phyloP scores from a whole-genome alignment of 2,113 vertebrate species.

The Mesoclemmys tuberculata region DNA sequence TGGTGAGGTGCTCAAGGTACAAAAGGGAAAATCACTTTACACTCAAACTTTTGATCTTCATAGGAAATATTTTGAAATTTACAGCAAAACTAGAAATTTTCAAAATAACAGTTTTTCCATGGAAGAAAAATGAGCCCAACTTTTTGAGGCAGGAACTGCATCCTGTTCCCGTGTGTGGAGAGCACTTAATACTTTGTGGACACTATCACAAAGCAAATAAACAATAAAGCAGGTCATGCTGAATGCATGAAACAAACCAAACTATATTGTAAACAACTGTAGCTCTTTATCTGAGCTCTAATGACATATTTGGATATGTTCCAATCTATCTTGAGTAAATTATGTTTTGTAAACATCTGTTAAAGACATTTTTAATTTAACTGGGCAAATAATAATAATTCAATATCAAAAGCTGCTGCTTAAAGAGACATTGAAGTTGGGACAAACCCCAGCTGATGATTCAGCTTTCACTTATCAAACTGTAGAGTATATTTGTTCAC shows the following conservation, averaged over 20 bases:
- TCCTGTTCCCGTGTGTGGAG: background rate
- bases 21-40: background rate
- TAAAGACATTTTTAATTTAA: background rate
- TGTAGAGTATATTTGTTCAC: background rate
- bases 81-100: background rate
- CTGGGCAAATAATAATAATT: background rate
- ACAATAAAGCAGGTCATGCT: slow-evolving; percentile 17
- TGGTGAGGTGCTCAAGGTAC: background rate
- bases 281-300: background rate
- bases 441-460: background rate
- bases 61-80: background rate
- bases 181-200: background rate
- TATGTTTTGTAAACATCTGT: background rate
- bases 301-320: background rate
- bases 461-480: slow-evolving; percentile 13
- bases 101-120: slow-evolving; percentile 5
- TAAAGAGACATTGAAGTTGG: background rate
- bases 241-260: background rate
- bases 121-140: background rate
- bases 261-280: background rate
- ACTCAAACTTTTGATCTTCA: background rate
- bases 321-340: background rate
- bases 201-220: background rate
- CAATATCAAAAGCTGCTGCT: background rate
- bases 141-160: background rate